phyloP scores from a whole-genome alignment of 1,140 invertebrate species.

The Lepidurus arcticus region DNA sequence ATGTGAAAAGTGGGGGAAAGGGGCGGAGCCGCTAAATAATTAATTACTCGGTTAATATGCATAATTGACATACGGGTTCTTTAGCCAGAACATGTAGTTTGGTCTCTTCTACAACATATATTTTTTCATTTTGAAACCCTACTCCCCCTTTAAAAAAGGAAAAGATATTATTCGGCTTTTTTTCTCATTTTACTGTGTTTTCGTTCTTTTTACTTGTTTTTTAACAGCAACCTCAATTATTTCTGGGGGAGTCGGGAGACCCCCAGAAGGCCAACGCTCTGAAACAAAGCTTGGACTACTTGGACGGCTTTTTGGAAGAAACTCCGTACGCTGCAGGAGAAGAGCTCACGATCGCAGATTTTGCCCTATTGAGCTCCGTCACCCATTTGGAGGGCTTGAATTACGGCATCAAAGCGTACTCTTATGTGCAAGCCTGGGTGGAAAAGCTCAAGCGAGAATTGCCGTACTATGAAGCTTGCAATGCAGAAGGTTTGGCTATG shows the following conservation, averaged over 20 bases:
- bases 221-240: constrained; percentile 39
- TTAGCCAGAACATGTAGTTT: too few species aligned
- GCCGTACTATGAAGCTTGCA: constrained; percentile 43
- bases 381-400: constrained; percentile 42
- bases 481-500: constrained; percentile 40
- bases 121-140: too few species aligned
- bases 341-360: constrained; percentile 43
- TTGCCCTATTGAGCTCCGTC: constrained; percentile 42
- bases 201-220: background rate
- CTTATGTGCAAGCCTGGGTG: constrained; percentile 41
- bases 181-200: too few species aligned
- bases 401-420: constrained; percentile 41
- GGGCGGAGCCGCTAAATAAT: too few species aligned
- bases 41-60: too few species aligned
- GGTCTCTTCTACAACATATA: too few species aligned
- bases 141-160: too few species aligned
- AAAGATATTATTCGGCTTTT: too few species aligned
- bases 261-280: constrained; percentile 42
- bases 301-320: constrained; percentile 41
- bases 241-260: constrained; percentile 36
- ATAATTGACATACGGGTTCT: too few species aligned
- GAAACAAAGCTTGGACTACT: constrained; percentile 41
- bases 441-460: constrained; percentile 41
- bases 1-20: too few species aligned
- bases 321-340: constrained; percentile 41